Base-by-base conservation (phyloP, 2,113 vertebrate species). In the Misgurnus mizolepis region DNA sequence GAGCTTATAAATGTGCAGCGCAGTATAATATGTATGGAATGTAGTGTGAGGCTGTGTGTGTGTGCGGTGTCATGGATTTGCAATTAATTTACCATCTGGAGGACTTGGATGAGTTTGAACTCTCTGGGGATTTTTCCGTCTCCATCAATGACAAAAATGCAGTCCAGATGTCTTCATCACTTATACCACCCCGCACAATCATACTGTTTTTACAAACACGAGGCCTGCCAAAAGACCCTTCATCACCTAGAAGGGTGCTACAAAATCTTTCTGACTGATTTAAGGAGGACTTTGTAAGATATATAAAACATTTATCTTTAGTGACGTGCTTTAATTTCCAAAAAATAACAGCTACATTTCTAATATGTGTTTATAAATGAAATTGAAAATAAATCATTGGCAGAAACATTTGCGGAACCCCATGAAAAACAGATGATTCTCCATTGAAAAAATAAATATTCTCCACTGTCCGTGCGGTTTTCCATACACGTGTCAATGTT, bases 81-180 rank as follows among this genome's bases (percentile, higher is more conserved):
- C 17, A 47, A 77, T 66, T 66, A 66, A 66, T 77, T 78, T 56
- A 41, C 64, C 41, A 61, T 17, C 41, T 71, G 77, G 22, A 41
- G 58, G 47, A 43, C 15, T 50, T 78, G 45, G n/a, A 80, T 62
- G 61, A 27, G 68, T 55, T 56, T 27, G 64, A 81, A 47, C 67
- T 62, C 61, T 67, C 45, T 62, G 61, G 68, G 50, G 45, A 14
- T 60, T 62, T 62, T 34, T 80, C 78, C 79, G 67, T 80, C 73
- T 64, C 14, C 61, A 55, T 47, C 50, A 68, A 6, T 34, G 41
- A 79, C 56, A 60, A 67, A 83, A 73, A 80, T 17, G 11, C 60
- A 41, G 10, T 49, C 65, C 61, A 78, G 81, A 79, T 83, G 66
- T 83, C 56, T 79, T 50, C 68, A 67, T 78, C 68, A 61, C 45